These are phyloP conservation scores for Eupristina koningsbergeri DNA, from an alignment of 1,140 invertebrate species.

Conservation along the genomic window DNA sequence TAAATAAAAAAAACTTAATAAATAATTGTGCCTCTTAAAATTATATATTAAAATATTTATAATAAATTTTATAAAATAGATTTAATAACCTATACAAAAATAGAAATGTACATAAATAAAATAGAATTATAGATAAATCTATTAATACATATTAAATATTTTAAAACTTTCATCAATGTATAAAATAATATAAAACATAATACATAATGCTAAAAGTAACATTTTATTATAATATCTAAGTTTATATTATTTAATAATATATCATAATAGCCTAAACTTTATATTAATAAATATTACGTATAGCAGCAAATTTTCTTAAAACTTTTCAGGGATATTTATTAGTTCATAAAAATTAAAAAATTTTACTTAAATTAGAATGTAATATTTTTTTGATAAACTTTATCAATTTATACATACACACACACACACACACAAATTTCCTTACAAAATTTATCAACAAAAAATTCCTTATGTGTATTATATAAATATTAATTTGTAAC, in stretches of 20 bases:
- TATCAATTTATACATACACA: not conserved
- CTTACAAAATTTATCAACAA: not conserved
- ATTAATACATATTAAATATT: not conserved
- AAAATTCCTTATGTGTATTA: not conserved
- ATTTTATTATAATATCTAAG: not conserved
- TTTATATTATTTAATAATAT: not conserved
- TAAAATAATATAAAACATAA: not conserved
- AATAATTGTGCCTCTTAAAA: not conserved
- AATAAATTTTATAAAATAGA: constrained; percentile 16
- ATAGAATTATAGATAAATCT: not conserved
- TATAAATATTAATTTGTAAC: not conserved
- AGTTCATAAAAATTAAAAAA: not conserved
- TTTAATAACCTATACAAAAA: not conserved
- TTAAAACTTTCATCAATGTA: not conserved
- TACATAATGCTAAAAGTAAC: not conserved
- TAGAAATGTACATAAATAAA: constrained; percentile 2
- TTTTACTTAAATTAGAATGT: not conserved
- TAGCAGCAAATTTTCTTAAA: not conserved
- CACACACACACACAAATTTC: not conserved
- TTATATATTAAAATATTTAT: constrained; percentile 20
- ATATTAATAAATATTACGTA: not conserved
- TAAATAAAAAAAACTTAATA: constrained; percentile 15
- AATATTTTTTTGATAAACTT: not conserved
- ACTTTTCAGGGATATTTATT: not conserved
- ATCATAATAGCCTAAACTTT: not conserved